Evolutionary conservation across 2,797 vertebrate genomes (phyloP).

Genomic region (Lacerta viridis): DNA sequence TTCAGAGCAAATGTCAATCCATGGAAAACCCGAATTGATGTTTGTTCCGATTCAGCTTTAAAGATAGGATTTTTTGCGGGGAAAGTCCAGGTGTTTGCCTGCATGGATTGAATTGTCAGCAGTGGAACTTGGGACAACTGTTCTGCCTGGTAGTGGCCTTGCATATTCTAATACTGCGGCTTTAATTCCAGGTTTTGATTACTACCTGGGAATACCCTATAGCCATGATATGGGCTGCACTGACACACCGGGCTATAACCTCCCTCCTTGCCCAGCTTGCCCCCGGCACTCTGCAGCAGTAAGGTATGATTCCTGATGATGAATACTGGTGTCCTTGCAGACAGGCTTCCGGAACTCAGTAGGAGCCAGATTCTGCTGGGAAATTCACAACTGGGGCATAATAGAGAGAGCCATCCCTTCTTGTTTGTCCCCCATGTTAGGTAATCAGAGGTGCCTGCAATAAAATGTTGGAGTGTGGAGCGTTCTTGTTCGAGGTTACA

Average conservation of each 20-base stretch:
- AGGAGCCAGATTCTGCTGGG: background rate
- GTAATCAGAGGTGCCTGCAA: background rate
- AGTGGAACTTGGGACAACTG: background rate
- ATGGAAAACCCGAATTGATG: no score
- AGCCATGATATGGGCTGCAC: conserved; percentile 99
- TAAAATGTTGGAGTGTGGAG: background rate
- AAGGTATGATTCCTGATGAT: conserved; percentile 75
- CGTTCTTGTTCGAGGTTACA: background rate
- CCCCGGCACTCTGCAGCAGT: conserved; percentile 14
- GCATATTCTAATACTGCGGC: fast-evolving
- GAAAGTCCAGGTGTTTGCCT: no score
- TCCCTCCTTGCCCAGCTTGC: conserved; percentile 88
- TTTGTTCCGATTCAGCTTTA: no score
- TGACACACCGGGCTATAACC: conserved; percentile 88
- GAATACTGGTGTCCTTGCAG: background rate
- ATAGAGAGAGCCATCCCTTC: background rate
- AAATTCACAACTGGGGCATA: background rate
- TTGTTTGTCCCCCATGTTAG: background rate
- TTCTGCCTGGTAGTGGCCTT: fast-evolving
- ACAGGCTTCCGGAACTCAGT: background rate
- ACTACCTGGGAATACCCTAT: conserved; percentile 94
- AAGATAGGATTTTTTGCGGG: no score
- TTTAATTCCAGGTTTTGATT: conserved; percentile 89
- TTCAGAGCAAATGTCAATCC: no score
- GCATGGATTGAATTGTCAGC: no score